Percentiles rank a stretch among this genome's conserved stretches.
These are phyloP conservation scores for Parnassius glacialis DNA, from an alignment of 2,888 invertebrate species.

Conservation along the genomic window DNA sequence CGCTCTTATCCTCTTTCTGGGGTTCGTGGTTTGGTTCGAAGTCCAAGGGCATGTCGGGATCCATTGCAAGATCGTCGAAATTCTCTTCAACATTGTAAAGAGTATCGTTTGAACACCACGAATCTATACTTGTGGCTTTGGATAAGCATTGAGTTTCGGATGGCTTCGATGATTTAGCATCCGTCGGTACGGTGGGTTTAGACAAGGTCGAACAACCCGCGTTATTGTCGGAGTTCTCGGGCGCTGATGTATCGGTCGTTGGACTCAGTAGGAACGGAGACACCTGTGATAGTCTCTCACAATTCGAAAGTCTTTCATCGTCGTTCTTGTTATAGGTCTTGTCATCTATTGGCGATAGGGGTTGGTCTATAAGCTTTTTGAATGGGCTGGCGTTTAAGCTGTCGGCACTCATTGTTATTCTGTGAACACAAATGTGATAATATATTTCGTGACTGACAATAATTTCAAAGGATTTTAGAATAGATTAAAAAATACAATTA, in stretches of 20 bases:
- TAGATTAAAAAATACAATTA: no score
- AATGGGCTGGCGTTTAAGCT: constrained; percentile 69
- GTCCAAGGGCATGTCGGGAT: constrained; percentile 54
- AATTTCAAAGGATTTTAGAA: no score
- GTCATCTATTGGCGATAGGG: constrained; percentile 56
- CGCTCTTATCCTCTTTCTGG: constrained; percentile 55
- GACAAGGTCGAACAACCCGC: constrained; percentile 73
- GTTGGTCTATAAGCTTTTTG: constrained; percentile 43
- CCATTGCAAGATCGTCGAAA: constrained; percentile 71
- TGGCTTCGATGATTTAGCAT: constrained; percentile 72
- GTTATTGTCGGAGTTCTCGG: constrained; percentile 57
- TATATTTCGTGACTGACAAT: background rate
- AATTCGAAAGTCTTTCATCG: constrained; percentile 57
- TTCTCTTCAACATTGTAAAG: constrained; percentile 83
- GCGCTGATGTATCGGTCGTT: constrained; percentile 61
- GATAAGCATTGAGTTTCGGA: constrained; percentile 71
- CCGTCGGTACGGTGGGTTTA: constrained; percentile 71
- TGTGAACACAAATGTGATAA: constrained; percentile 41
- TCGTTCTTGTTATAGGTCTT: constrained; percentile 60
- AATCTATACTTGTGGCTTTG: constrained; percentile 82
- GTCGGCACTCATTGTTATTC: constrained; percentile 74
- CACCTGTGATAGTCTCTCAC: constrained; percentile 67
- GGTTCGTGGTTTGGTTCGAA: constrained; percentile 35
- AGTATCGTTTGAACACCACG: constrained; percentile 84
- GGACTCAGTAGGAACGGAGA: constrained; percentile 72